Base-by-base conservation (phyloP, 1,140 invertebrate species). In the Temnothorax curvispinosus region DNA sequence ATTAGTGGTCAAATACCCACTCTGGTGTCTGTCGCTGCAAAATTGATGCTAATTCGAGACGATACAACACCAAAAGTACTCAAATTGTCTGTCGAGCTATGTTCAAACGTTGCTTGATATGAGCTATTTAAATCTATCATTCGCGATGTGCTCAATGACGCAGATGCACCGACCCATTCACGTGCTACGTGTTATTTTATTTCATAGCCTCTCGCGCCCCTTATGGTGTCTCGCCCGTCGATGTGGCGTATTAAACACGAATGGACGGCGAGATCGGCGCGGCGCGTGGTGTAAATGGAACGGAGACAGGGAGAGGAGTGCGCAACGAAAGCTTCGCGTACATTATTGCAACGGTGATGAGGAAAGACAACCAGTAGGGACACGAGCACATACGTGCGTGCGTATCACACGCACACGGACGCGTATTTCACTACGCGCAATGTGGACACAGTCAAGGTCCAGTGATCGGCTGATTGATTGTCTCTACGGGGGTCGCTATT, bases 371-470 rank as follows among this genome's bases (percentile, higher is more conserved):
- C 85, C 56, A 91, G 60, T 74, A 72, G 89, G 86, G 64, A 81
- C 9, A 50, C 76, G 56, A 47, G 44, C 50, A 35, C 32, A 35
- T 50, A 47, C 41, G 6, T 15, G 21, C 13, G 41, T 13, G 6
- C 47, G 52, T 50, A 35, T 78, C 80, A 58, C 88, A 54, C 35
- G 35, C 27, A 32, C n/a, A 64, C 60, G n/a, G 21, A 27, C 52
- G 21, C 15, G 54, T 18, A 60, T 64, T 27, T 76, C 91, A 91
- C 92, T 92, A 92, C 90, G 93, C 92, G 92, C 94, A 95, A 95
- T 95, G 95, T 95, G 95, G 95, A 95, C 94, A 95, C 90, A 95
- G 94, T 95, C 94, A 95, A 95, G 95, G 94, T 94, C 94, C 93
- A 94, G 76, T 95, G 95, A 93, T 86, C 94, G 89, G 91, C 94